Conservation (phyloP, 2,888 invertebrate genomes). For the Diadromus collaris region DNA sequence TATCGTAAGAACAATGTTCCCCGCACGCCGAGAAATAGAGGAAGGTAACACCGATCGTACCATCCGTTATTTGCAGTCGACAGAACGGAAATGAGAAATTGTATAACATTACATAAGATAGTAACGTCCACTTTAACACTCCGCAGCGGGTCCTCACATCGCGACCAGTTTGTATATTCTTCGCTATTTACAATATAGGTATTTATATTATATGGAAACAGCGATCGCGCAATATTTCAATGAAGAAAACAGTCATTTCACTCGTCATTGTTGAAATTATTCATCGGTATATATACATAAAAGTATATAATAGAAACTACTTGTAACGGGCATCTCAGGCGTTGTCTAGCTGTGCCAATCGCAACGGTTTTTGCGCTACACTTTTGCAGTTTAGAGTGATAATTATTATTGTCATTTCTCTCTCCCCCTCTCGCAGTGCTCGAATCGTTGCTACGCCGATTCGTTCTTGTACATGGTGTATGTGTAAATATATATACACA, state of each 20-base stretch:
- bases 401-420: too few relatives aligned
- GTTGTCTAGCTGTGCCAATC: too few relatives aligned
- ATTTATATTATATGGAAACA: conserved; percentile 40
- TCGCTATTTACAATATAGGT: conserved; percentile 23
- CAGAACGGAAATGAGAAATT: conserved; percentile 58
- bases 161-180: not conserved
- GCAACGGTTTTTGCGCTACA: too few relatives aligned
- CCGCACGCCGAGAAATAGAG: conserved; percentile 30
- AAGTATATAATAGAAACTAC: not conserved
- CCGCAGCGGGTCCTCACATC: conserved; percentile 24
- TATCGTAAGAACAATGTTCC: conserved; percentile 24
- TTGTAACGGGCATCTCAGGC: not conserved
- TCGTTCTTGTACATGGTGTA: not conserved
- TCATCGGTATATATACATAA: conserved; percentile 32
- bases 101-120: conserved; percentile 54
- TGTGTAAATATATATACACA: conserved; percentile 5
- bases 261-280: not conserved
- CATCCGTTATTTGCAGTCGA: conserved; percentile 53
- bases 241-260: conserved; percentile 28
- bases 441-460: too few relatives aligned
- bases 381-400: too few relatives aligned
- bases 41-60: conserved; percentile 33
- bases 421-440: conserved; percentile 42
- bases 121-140: conserved; percentile 56
- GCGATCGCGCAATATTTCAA: conserved; percentile 49